Conservation (phyloP, 1,140 invertebrate species). For the Acyrthosiphon pisum region DNA sequence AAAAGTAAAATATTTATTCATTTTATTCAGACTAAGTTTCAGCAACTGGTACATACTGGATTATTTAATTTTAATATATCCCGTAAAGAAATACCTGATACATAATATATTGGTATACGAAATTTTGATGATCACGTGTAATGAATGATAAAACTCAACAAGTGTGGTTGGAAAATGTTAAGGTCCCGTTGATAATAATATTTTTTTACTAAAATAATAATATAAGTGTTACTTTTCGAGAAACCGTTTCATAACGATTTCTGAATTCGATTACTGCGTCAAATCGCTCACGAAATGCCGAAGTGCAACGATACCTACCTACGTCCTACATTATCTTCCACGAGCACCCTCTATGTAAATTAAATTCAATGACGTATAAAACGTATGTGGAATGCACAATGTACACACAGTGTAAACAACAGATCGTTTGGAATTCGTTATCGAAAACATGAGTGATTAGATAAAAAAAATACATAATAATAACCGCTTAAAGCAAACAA, state of each 20-base stretch:
- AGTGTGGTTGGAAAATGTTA: not conserved
- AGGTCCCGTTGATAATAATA: too few relatives aligned
- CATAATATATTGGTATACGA: too few relatives aligned
- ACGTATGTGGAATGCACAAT: not conserved
- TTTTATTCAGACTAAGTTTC: not conserved
- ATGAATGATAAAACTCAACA: not conserved
- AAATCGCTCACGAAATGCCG: not conserved
- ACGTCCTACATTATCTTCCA: not conserved
- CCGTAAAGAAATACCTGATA: too few relatives aligned
- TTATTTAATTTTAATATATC: not conserved
- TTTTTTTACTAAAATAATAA: not conserved
- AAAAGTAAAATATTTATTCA: not conserved
- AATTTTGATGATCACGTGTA: not conserved
- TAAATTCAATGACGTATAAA: not conserved
- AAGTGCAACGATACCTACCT: not conserved
- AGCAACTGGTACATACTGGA: not conserved
- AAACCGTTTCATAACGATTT: not conserved
- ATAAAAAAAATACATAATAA: not conserved
- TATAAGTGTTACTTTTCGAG: not conserved
- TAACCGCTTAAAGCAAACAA: not conserved
- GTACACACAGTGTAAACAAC: not conserved
- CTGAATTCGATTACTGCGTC: not conserved
- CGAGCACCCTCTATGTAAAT: not conserved
- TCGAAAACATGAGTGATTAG: not conserved
- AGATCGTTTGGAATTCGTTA: not conserved